These are phyloP conservation scores for Nyctibius bracteatus DNA, from an alignment of 2,113 vertebrate species.

Conservation along the genomic window DNA sequence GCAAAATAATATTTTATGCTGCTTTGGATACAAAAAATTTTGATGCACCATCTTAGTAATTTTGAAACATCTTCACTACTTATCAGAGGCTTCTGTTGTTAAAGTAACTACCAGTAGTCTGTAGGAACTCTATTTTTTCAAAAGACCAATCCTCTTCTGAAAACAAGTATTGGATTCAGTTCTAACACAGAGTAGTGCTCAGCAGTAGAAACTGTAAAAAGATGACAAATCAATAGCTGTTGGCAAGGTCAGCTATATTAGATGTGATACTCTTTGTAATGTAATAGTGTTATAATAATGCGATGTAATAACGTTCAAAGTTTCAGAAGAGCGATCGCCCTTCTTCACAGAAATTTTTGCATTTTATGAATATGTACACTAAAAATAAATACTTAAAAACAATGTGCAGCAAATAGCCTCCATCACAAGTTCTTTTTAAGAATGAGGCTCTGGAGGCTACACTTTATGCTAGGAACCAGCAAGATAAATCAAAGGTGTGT, in stretches of 20 bases:
- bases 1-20: not conserved
- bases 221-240: not conserved
- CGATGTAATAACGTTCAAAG: not conserved
- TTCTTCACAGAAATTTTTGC: not conserved
- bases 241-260: not conserved
- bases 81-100: not conserved
- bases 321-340: not conserved
- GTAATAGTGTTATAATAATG: not conserved
- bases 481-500: not conserved
- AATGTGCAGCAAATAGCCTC: not conserved
- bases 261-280: not conserved
- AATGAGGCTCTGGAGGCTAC: not conserved
- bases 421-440: not conserved
- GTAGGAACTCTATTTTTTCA: not conserved
- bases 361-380: not conserved
- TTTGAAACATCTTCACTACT: not conserved
- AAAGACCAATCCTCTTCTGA: not conserved
- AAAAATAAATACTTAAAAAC: not conserved
- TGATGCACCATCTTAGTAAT: not conserved
- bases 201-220: not conserved
- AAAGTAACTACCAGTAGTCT: not conserved
- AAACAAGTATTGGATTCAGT: not conserved
- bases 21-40: not conserved
- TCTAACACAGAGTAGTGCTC: not conserved
- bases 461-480: not conserved